Percentiles rank a stretch among this genome's conserved stretches.
Evolutionary conservation across 2,888 invertebrate genomes (phyloP).

Genomic region (Patella ulyssiponensis): DNA sequence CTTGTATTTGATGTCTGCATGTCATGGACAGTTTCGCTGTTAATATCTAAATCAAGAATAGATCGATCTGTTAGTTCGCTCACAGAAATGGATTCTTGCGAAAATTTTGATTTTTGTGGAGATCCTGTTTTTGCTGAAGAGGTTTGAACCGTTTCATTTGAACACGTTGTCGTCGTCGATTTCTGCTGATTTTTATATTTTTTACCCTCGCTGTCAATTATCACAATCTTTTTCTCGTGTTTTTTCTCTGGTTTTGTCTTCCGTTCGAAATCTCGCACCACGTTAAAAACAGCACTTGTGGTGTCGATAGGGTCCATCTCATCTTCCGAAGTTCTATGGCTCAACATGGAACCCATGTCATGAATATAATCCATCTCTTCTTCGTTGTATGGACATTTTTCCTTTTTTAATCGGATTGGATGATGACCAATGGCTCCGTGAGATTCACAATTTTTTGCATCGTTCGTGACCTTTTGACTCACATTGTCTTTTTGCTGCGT

Average conservation of each 20-base stretch:
- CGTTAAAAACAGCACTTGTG: constrained; percentile 49
- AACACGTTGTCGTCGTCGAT: too few species aligned
- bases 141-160: constrained; percentile 6
- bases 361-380: constrained; percentile 55
- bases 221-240: constrained; percentile 43
- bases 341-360: constrained; percentile 57
- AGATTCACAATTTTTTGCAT: too few species aligned
- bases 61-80: neutral
- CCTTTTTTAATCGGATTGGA: neutral
- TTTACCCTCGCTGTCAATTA: constrained; percentile 46
- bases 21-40: neutral
- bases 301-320: constrained; percentile 36
- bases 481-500: too few species aligned
- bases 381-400: constrained; percentile 43
- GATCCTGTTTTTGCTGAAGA: constrained; percentile 17
- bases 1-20: neutral
- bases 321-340: constrained; percentile 46
- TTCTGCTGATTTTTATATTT: constrained; percentile 12
- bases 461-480: too few species aligned
- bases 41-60: neutral
- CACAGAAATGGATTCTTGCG: neutral
- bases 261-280: constrained; percentile 57
- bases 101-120: constrained; percentile 11
- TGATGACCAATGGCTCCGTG: too few species aligned
- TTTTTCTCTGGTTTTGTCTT: constrained; percentile 32